Conservation (phyloP, 1,140 invertebrate species). For the Lerema accius region DNA sequence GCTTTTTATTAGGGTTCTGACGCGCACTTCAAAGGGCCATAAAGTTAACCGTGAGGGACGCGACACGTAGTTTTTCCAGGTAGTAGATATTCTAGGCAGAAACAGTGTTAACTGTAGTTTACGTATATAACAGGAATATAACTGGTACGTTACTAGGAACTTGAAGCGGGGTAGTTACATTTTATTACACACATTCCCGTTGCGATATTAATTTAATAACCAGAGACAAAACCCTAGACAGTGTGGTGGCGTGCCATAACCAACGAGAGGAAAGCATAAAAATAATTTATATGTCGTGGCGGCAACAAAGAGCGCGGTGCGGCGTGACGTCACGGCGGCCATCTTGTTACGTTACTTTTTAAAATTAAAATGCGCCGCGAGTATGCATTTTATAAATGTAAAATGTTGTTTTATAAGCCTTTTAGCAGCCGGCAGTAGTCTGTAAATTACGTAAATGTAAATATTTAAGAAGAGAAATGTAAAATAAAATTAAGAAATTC, state of each 20-base stretch:
- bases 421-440: constrained; percentile 1
- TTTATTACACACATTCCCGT: constrained; percentile 3
- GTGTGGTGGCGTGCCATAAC: constrained; percentile 20
- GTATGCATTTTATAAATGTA: constrained; percentile 24
- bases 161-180: too few species aligned
- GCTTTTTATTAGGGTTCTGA: too few species aligned
- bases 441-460: background rate
- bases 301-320: constrained; percentile 31
- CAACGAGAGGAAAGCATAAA: constrained; percentile 47
- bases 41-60: too few species aligned
- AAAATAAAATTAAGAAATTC: background rate
- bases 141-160: too few species aligned
- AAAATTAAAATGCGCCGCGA: constrained; percentile 26
- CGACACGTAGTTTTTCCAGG: too few species aligned
- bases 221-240: constrained; percentile 41
- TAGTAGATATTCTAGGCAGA: too few species aligned
- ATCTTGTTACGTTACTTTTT: constrained; percentile 24
- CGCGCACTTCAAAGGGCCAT: too few species aligned
- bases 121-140: too few species aligned
- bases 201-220: constrained; percentile 30
- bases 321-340: constrained; percentile 24
- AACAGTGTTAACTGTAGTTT: too few species aligned
- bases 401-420: constrained; percentile 20
- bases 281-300: constrained; percentile 49
- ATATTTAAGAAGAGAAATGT: too few species aligned